phyloP scores from a whole-genome alignment of 2,113 vertebrate genomes.

The Euleptes europaea region DNA sequence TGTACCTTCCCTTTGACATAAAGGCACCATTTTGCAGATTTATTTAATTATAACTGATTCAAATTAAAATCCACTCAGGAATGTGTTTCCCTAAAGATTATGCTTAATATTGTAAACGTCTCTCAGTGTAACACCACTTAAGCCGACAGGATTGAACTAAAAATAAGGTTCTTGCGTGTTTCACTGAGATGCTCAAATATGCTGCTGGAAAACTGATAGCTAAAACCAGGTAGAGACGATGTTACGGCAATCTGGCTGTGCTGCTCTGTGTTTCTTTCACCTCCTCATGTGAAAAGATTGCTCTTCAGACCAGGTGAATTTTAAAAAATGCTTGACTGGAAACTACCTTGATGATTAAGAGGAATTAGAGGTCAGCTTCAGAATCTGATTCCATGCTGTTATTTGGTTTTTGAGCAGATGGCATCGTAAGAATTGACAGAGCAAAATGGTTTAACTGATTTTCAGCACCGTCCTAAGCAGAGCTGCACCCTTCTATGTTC shows the following conservation, averaged over 20 bases:
- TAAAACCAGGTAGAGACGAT: slow-evolving; percentile 1
- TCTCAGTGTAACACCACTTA: slow-evolving; percentile 2
- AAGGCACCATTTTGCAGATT: slow-evolving; percentile 17
- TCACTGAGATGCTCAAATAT: background rate
- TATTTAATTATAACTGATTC: slow-evolving; percentile 37
- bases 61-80: slow-evolving; percentile 41
- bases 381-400: background rate
- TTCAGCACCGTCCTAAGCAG: too few relatives aligned
- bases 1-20: background rate
- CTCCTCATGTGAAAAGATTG: background rate
- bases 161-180: background rate
- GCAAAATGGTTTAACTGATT: too few relatives aligned
- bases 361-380: background rate
- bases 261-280: background rate
- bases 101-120: background rate
- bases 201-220: slow-evolving; percentile 17
- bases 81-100: slow-evolving; percentile 9
- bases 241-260: background rate
- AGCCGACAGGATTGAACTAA: slow-evolving; percentile 30
- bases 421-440: background rate
- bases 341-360: background rate
- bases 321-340: background rate
- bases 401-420: background rate
- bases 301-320: background rate
- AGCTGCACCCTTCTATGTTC: too few relatives aligned